Evolutionary conservation across 2,113 vertebrate species (phyloP).

Genomic region (Columba janthina): DNA sequence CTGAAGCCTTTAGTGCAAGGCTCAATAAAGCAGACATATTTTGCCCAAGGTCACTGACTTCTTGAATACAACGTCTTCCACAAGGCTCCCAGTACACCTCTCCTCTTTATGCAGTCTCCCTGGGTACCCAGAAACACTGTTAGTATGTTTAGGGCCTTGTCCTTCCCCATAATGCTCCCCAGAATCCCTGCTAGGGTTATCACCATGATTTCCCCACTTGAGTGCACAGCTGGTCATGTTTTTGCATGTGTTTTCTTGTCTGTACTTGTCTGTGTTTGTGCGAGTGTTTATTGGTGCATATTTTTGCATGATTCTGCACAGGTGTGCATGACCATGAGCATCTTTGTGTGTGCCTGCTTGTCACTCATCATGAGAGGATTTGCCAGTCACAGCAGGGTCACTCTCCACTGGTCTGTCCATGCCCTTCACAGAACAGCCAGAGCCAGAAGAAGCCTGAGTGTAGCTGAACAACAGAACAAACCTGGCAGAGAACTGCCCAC

Average conservation of each 20-base stretch:
- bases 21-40: no score
- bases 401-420: neutral
- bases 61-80: neutral
- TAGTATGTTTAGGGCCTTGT: neutral
- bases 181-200: neutral
- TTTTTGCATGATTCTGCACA: neutral
- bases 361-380: neutral
- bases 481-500: neutral
- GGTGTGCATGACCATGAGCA: neutral
- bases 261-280: neutral
- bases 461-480: neutral
- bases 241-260: neutral
- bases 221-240: neutral
- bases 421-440: neutral
- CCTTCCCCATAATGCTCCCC: neutral
- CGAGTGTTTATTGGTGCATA: neutral
- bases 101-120: neutral
- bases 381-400: neutral
- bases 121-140: neutral
- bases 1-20: no score
- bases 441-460: neutral
- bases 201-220: neutral
- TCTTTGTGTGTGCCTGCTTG: neutral
- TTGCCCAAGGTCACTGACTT: neutral
- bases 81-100: neutral